phyloP scores from a whole-genome alignment of 2,113 vertebrate species.

The Phalacrocorax brasilianus region DNA sequence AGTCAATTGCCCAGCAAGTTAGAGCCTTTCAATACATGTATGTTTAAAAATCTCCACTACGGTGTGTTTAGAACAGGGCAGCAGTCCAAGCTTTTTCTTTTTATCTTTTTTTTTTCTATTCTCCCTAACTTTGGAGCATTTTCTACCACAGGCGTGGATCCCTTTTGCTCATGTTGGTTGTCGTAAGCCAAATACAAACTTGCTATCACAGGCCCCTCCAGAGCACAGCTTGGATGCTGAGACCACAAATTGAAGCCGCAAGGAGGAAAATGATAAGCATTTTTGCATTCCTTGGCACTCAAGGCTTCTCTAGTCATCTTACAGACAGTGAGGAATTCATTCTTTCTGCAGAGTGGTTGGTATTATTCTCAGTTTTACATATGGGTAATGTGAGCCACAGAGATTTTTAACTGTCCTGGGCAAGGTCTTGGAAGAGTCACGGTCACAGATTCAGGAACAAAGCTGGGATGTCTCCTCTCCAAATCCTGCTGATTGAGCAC shows the following conservation, averaged over 20 bases:
- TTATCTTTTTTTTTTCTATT: not conserved
- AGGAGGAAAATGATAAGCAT: not conserved
- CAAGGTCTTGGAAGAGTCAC: not conserved
- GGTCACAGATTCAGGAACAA: not conserved
- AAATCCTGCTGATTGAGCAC: not conserved
- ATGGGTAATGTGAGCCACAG: not conserved
- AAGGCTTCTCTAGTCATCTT: not conserved
- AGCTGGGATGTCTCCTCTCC: not conserved
- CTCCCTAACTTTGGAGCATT: not conserved
- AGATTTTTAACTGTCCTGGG: not conserved
- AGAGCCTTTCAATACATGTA: not conserved
- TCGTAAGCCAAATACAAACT: not conserved
- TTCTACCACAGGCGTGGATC: not conserved
- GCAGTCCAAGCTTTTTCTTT: not conserved
- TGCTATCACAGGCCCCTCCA: not conserved
- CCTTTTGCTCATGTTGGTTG: not conserved
- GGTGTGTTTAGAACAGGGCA: not conserved
- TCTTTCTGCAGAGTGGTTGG: not conserved
- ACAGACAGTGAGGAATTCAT: not conserved
- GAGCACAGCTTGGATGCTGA: not conserved
- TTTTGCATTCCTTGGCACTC: not conserved
- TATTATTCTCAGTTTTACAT: not conserved
- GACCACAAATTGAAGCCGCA: not conserved
- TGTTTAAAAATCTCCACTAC: not conserved
- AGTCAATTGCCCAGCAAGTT: not conserved